phyloP scores from a whole-genome alignment of 2,888 invertebrate species.

The Ochropleura leucogaster region DNA sequence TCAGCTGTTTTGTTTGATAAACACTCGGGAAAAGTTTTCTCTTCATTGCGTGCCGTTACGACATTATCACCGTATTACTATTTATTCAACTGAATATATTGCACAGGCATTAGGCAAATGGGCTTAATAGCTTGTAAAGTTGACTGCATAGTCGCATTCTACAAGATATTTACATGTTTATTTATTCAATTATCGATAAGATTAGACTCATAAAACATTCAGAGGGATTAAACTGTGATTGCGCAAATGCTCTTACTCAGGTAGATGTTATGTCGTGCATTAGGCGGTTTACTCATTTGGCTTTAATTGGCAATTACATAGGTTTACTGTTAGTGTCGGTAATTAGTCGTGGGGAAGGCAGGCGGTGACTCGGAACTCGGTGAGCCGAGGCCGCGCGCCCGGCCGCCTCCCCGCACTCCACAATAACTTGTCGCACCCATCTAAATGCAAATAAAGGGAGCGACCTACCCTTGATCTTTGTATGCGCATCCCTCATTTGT shows the following conservation, averaged over 20 bases:
- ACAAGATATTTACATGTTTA: conserved; percentile 66
- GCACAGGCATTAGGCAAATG: conserved; percentile 61
- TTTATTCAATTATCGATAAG: conserved; percentile 67
- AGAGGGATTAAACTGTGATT: conserved; percentile 46
- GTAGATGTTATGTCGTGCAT: conserved; percentile 38
- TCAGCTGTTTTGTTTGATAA: conserved; percentile 75
- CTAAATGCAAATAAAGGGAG: conserved; percentile 87
- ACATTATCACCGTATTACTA: conserved; percentile 52
- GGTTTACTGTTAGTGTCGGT: conserved; percentile 74
- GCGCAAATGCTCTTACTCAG: conserved; percentile 44
- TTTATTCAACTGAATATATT: conserved; percentile 59
- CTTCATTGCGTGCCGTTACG: conserved; percentile 61
- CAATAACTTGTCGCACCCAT: conserved; percentile 85
- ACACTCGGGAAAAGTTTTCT: conserved; percentile 76
- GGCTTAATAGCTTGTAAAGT: conserved; percentile 55
- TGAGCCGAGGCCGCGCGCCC: conserved; percentile 55
- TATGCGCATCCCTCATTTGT: conserved; percentile 86
- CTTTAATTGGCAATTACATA: conserved; percentile 71
- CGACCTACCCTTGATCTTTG: conserved; percentile 81
- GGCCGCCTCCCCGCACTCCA: conserved; percentile 63
- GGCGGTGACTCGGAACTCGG: conserved; percentile 58
- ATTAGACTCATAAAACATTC: conserved; percentile 56
- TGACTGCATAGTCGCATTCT: conserved; percentile 61
- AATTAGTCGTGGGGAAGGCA: conserved; percentile 75
- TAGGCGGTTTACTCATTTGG: conserved; percentile 57